Evolutionary conservation across 1,140 invertebrate species (phyloP).

Genomic region (Radopholus similis): DNA sequence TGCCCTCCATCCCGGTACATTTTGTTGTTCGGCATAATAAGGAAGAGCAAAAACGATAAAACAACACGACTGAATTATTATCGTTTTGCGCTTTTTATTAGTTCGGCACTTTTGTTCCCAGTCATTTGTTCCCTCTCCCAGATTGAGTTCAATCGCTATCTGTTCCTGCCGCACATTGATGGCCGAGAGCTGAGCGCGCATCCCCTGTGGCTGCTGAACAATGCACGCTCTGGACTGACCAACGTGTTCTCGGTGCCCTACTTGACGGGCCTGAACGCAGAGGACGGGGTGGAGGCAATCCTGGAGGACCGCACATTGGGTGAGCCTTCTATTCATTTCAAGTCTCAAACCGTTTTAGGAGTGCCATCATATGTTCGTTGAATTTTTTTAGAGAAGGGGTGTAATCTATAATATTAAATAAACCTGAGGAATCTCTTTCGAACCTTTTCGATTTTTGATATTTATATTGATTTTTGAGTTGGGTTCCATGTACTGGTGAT

Average conservation of each 20-base stretch:
- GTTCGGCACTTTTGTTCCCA: not conserved
- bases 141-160: constrained; percentile 56
- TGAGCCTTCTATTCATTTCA: not conserved
- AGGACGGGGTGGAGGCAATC: constrained; percentile 55
- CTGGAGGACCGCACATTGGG: constrained; percentile 51
- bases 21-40: not conserved
- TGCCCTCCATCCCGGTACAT: constrained; percentile 43
- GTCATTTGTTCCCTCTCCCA: constrained; percentile 11
- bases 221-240: constrained; percentile 39
- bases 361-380: too few species aligned
- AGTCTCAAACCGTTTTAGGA: too few species aligned
- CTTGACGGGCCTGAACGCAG: constrained; percentile 50
- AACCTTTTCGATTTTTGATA: too few species aligned
- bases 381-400: too few species aligned
- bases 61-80: too few species aligned
- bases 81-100: too few species aligned
- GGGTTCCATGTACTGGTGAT: too few species aligned
- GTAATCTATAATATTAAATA: too few species aligned
- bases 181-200: constrained; percentile 41
- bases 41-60: too few species aligned
- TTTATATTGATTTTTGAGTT: too few species aligned
- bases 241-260: constrained; percentile 51
- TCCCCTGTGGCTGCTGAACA: constrained; percentile 49
- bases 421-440: too few species aligned
- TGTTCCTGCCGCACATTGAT: constrained; percentile 55